Conservation (phyloP, 2,797 vertebrate genomes). For the Hemibagrus guttatus region DNA sequence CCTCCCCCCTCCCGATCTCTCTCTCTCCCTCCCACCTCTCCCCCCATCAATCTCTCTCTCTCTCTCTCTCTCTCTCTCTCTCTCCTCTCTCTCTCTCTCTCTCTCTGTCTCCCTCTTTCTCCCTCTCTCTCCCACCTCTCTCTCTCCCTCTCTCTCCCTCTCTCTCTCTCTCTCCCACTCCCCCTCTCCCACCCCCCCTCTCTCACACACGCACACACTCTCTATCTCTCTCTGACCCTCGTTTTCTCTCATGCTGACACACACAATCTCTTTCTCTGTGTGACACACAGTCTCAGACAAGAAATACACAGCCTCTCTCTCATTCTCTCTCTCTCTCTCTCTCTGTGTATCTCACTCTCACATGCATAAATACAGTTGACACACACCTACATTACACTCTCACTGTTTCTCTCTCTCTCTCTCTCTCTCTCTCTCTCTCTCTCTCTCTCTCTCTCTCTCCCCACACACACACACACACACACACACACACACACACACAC, state of each 20-base stretch:
- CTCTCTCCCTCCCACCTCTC: background rate
- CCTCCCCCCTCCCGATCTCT: background rate
- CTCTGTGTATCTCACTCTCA: slow-evolving; percentile 2
- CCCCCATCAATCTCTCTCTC: background rate
- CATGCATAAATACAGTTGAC: slow-evolving; percentile 25
- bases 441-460: too few species aligned
- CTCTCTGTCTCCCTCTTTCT: background rate
- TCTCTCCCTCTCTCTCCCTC: too few species aligned
- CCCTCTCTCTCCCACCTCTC: background rate
- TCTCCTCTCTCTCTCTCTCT: background rate
- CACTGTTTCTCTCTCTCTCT: slow-evolving; percentile 47
- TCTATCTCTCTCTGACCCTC: slow-evolving; percentile 4
- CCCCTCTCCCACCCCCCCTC: background rate
- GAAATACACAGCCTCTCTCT: slow-evolving; percentile 19
- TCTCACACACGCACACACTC: slow-evolving; percentile 6
- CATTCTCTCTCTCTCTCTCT: too few species aligned
- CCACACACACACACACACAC: background rate
- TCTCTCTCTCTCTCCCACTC: too few species aligned
- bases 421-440: slow-evolving; percentile 31
- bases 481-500: background rate
- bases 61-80: background rate
- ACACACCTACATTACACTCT: slow-evolving; percentile 1
- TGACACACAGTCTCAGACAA: slow-evolving; percentile 34
- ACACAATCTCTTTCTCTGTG: slow-evolving; percentile 31
- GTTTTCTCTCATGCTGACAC: slow-evolving; percentile 19